Conservation (phyloP, 2,888 invertebrate genomes). For the Tachina grossa region DNA sequence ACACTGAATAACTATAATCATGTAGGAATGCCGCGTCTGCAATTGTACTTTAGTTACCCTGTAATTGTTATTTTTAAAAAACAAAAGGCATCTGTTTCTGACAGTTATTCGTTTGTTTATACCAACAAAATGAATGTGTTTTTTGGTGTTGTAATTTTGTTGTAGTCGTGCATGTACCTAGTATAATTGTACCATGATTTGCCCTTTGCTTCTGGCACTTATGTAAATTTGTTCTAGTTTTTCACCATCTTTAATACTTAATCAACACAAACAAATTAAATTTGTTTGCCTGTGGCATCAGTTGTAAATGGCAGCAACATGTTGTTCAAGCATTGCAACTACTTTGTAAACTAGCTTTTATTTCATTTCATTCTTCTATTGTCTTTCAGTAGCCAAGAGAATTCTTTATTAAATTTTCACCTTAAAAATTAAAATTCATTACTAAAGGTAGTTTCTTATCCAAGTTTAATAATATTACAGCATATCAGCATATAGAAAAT, state of each 20-base stretch:
- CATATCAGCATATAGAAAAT: too few relatives aligned
- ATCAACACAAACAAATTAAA: constrained; percentile 62
- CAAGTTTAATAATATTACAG: too few relatives aligned
- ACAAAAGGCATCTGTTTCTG: too few relatives aligned
- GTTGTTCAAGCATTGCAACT: constrained; percentile 24
- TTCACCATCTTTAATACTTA: constrained; percentile 52
- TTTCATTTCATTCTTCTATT: not conserved
- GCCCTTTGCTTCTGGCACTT: not conserved
- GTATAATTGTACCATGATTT: too few relatives aligned
- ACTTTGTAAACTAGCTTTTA: constrained; percentile 13
- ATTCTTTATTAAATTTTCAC: constrained; percentile 51
- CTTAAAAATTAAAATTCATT: constrained; percentile 51
- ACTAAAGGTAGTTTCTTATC: not conserved
- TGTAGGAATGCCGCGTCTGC: too few relatives aligned
- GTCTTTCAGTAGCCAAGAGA: constrained; percentile 40
- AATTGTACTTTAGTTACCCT: too few relatives aligned
- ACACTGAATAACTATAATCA: too few relatives aligned
- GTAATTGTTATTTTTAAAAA: too few relatives aligned
- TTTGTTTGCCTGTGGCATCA: constrained; percentile 53
- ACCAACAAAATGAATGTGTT: too few relatives aligned
- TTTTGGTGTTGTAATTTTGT: too few relatives aligned
- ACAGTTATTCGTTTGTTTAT: too few relatives aligned
- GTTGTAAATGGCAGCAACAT: constrained; percentile 46
- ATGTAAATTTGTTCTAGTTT: not conserved
- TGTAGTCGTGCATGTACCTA: too few relatives aligned